Conservation (phyloP, 64 coral and sea anemone genomes). For the Pocillopora verrucosa region DNA sequence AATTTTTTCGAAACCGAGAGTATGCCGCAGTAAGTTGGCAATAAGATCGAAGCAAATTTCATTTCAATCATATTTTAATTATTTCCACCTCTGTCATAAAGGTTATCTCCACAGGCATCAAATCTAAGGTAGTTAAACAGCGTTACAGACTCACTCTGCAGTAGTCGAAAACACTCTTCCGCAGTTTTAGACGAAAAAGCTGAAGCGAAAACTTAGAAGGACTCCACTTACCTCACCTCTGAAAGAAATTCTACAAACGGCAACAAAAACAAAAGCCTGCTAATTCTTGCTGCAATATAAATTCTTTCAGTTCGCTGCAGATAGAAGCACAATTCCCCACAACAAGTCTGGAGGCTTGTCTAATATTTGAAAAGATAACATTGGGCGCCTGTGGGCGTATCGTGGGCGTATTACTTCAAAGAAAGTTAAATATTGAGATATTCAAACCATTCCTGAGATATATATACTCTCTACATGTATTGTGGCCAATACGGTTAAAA, state of each 20-base stretch:
- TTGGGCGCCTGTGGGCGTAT: neutral
- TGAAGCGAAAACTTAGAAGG: neutral
- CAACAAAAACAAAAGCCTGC: neutral
- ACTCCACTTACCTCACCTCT: neutral
- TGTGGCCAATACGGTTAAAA: neutral
- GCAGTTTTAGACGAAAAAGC: no score
- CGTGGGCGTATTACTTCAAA: neutral
- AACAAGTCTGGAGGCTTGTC: neutral
- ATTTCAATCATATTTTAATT: no score
- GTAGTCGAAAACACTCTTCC: no score
- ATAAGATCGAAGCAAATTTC: no score
- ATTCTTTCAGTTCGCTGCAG: neutral
- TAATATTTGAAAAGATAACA: slow-evolving; percentile 19
- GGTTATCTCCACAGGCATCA: no score
- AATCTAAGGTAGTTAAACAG: no score
- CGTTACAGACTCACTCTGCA: no score
- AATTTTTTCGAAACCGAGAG: no score
- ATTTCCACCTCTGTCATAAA: no score
- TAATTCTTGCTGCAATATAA: neutral
- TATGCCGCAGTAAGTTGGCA: no score
- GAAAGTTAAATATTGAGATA: neutral
- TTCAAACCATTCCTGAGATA: neutral
- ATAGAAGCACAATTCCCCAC: slow-evolving; percentile 1
- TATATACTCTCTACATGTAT: neutral
- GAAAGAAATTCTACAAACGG: neutral